Conservation (phyloP, 2,888 invertebrate species). For the Epiblema foenella region DNA sequence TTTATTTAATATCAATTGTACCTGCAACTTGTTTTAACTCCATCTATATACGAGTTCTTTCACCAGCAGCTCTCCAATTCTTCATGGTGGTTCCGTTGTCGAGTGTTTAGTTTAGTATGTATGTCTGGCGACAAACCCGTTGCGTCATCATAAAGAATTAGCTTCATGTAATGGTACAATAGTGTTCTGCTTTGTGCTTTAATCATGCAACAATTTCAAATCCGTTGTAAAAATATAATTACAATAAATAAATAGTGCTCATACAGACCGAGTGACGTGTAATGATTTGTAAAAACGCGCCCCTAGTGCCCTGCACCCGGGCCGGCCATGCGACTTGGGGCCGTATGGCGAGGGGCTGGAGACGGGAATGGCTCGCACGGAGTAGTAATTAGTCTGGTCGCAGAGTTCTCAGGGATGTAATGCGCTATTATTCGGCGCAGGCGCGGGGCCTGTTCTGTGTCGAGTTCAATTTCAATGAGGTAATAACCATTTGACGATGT, state of each 20-base stretch:
- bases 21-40: background rate
- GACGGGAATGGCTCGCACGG: conserved; percentile 41
- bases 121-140: conserved; percentile 3
- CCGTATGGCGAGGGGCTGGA: conserved; percentile 46
- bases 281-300: conserved; percentile 71
- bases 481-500: conserved; percentile 2
- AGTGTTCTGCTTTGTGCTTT: conserved; percentile 11
- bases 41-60: background rate
- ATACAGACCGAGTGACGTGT: conserved; percentile 69
- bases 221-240: conserved; percentile 73
- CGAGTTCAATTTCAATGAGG: conserved; percentile 49
- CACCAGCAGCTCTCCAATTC: background rate
- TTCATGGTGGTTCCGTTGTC: background rate
- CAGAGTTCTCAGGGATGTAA: conserved; percentile 51
- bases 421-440: conserved; percentile 47
- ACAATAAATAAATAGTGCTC: conserved; percentile 75
- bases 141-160: background rate
- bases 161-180: background rate
- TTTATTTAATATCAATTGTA: background rate
- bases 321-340: conserved; percentile 40
- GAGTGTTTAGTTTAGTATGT: too few species aligned
- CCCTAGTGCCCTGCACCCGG: conserved; percentile 55
- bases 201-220: conserved; percentile 60
- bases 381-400: conserved; percentile 51
- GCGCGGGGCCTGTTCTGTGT: conserved; percentile 30